Conservation (phyloP, 2,888 invertebrate species). For the Rhopalosiphum nymphaeae region DNA sequence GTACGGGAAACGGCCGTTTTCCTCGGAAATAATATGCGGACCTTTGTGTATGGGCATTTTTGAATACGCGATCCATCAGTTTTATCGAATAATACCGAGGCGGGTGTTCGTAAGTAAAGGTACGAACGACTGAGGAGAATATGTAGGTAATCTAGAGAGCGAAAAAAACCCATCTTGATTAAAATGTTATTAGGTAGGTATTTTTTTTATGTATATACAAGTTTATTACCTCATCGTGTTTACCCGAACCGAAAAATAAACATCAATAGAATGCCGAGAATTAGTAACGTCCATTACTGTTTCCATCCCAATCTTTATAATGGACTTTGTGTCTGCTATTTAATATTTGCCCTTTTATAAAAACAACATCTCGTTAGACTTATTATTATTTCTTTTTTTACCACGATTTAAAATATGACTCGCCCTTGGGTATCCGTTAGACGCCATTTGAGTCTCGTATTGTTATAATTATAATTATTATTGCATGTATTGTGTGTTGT, state of each 20-base stretch:
- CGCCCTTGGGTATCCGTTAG: neutral
- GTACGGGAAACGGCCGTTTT: slow-evolving; percentile 39
- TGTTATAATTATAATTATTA: neutral
- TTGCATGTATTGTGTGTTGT: neutral
- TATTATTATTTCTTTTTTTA: slow-evolving; percentile 14
- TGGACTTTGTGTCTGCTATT: slow-evolving; percentile 48
- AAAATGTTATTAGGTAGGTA: slow-evolving; percentile 43
- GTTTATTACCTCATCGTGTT: slow-evolving; percentile 17
- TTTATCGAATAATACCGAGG: slow-evolving; percentile 47
- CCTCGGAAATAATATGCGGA: neutral
- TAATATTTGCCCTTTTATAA: slow-evolving; percentile 28
- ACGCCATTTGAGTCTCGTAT: neutral
- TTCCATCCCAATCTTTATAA: slow-evolving; percentile 49
- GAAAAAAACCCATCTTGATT: slow-evolving; percentile 36
- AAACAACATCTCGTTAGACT: slow-evolving; percentile 39
- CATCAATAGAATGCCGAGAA: slow-evolving; percentile 56
- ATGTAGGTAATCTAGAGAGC: slow-evolving; percentile 20
- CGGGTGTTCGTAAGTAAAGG: neutral
- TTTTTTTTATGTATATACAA: slow-evolving; percentile 10
- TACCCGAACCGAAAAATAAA: slow-evolving; percentile 37
- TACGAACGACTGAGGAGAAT: neutral
- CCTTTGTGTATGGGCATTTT: slow-evolving; percentile 24
- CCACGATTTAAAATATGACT: slow-evolving; percentile 25
- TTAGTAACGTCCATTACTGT: slow-evolving; percentile 56
- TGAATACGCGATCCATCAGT: slow-evolving; percentile 56